Conservation (phyloP, 2,113 vertebrate genomes). For the Coreoperca whiteheadi region DNA sequence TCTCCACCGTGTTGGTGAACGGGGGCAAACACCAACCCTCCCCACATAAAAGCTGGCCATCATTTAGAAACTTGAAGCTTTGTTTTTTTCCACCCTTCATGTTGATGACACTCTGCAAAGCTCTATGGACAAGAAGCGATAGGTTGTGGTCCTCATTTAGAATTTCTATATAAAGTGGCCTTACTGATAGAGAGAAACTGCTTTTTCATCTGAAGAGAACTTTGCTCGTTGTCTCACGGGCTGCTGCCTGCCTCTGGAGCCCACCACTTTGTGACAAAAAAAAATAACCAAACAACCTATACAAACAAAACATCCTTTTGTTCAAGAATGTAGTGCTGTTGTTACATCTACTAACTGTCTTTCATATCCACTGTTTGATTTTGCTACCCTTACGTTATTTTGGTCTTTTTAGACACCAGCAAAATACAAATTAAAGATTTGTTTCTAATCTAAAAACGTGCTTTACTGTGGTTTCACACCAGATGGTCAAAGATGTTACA, state of each 20-base stretch:
- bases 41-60: slow-evolving; percentile 65
- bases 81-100: slow-evolving; percentile 25
- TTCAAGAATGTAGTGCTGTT: slow-evolving; percentile 84
- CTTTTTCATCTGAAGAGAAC: slow-evolving; percentile 84
- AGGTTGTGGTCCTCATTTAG: slow-evolving; percentile 86
- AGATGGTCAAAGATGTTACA: slow-evolving; percentile 31
- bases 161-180: slow-evolving; percentile 96
- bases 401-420: slow-evolving; percentile 58
- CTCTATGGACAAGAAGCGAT: slow-evolving; percentile 83
- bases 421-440: slow-evolving; percentile 68
- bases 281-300: slow-evolving; percentile 16
- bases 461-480: slow-evolving; percentile 44
- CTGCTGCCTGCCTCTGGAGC: slow-evolving; percentile 83
- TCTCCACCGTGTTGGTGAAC: slow-evolving; percentile 77
- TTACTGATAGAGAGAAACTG: slow-evolving; percentile 88
- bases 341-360: slow-evolving; percentile 71
- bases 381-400: slow-evolving; percentile 53
- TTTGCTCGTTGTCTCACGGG: slow-evolving; percentile 79
- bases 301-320: slow-evolving; percentile 49
- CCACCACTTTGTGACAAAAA: slow-evolving; percentile 74
- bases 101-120: slow-evolving; percentile 71
- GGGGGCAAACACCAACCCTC: slow-evolving; percentile 78
- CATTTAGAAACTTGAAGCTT: slow-evolving; percentile 87
- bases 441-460: slow-evolving; percentile 59
- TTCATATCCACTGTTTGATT: slow-evolving; percentile 70